These are phyloP conservation scores for Narcine bancroftii DNA, from an alignment of 2,113 vertebrate genomes.

Conservation along the genomic window DNA sequence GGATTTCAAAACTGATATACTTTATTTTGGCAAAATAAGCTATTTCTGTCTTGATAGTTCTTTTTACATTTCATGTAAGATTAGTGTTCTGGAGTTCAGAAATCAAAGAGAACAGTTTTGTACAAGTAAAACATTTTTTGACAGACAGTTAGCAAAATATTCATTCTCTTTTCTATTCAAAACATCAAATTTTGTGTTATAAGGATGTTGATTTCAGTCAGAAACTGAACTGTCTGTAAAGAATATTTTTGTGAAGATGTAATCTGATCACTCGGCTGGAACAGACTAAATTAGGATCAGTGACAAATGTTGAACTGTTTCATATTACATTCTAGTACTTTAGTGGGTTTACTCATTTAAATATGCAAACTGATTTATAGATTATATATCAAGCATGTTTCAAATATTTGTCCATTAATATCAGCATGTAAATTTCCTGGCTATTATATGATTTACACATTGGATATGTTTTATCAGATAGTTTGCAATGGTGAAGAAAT, in stretches of 20 bases:
- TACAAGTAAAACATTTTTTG: background rate
- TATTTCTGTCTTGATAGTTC: background rate
- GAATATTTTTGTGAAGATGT: background rate
- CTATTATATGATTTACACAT: background rate
- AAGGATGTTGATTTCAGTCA: background rate
- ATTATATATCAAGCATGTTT: background rate
- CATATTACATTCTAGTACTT: background rate
- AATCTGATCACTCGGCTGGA: background rate
- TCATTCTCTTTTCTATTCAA: background rate
- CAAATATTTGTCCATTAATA: background rate
- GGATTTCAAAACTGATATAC: background rate
- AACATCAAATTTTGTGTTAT: background rate
- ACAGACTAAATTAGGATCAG: background rate
- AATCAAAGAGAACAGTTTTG: background rate
- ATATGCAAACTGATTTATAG: slow-evolving; percentile 2
- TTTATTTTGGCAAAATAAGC: background rate
- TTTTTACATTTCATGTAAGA: background rate
- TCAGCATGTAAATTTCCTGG: background rate
- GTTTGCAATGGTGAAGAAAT: background rate
- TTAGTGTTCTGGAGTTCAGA: background rate
- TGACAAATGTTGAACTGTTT: background rate
- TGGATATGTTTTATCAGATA: background rate
- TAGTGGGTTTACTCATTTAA: background rate
- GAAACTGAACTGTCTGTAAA: background rate
- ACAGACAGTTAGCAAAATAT: background rate